Evolutionary conservation across 2,888 invertebrate species (phyloP).

Genomic region (Miltochrista miniata): DNA sequence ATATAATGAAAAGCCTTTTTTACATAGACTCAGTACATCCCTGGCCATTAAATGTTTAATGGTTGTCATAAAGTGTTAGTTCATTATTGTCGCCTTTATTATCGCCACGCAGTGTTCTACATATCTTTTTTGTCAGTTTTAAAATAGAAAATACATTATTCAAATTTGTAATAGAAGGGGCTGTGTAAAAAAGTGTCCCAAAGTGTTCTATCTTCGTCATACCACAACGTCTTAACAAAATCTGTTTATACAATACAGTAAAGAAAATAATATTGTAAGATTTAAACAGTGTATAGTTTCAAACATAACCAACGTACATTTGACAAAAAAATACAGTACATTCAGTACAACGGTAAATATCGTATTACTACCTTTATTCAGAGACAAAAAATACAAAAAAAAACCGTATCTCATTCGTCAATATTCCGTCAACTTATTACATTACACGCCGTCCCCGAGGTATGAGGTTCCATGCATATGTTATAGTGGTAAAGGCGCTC

Average conservation of each 20-base stretch:
- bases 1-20: slow-evolving; percentile 10
- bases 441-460: slow-evolving; percentile 34
- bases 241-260: background rate
- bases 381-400: slow-evolving; percentile 24
- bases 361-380: slow-evolving; percentile 25
- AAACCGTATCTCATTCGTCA: slow-evolving; percentile 39
- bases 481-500: slow-evolving; percentile 16
- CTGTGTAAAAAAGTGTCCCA: too few relatives aligned
- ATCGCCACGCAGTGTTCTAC: slow-evolving; percentile 6
- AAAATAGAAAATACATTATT: too few relatives aligned
- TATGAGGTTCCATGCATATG: slow-evolving; percentile 27
- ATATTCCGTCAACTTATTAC: slow-evolving; percentile 46
- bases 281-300: background rate
- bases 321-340: background rate
- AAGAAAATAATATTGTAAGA: background rate
- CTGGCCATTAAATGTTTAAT: slow-evolving; percentile 40
- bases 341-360: slow-evolving; percentile 22
- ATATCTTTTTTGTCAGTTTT: too few relatives aligned
- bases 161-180: too few relatives aligned
- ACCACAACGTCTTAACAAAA: background rate
- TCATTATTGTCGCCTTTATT: slow-evolving; percentile 37
- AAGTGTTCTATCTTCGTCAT: too few relatives aligned
- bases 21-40: slow-evolving; percentile 32
- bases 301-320: background rate
- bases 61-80: slow-evolving; percentile 47